Conservation (phyloP, 2,797 vertebrate species). For the Antennarius maculatus region DNA sequence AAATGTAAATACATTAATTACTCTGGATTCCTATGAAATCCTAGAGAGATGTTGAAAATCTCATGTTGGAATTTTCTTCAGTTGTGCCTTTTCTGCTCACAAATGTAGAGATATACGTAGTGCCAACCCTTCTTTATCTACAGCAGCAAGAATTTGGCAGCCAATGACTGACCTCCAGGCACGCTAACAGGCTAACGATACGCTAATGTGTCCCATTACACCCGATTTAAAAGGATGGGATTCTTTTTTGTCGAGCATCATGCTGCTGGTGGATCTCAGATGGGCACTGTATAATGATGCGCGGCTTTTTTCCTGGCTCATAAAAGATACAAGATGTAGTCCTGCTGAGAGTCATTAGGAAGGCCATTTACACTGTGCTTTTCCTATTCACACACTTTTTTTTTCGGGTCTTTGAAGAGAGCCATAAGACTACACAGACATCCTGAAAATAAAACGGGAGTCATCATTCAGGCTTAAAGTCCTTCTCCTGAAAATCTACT, state of each 20-base stretch:
- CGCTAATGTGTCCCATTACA: slow-evolving; percentile 86
- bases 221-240: slow-evolving; percentile 81
- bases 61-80: slow-evolving; percentile 20
- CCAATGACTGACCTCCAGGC: slow-evolving; percentile 78
- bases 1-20: slow-evolving; percentile 20
- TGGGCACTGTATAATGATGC: slow-evolving; percentile 80
- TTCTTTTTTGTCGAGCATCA: slow-evolving; percentile 81
- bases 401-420: slow-evolving; percentile 76
- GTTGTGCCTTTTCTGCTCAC: slow-evolving; percentile 55
- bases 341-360: slow-evolving; percentile 85
- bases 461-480: slow-evolving; percentile 49
- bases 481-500: slow-evolving; percentile 35
- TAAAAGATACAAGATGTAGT: slow-evolving; percentile 79
- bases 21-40: slow-evolving; percentile 22
- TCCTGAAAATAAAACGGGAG: slow-evolving; percentile 64
- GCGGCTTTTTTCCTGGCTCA: slow-evolving; percentile 79
- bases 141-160: slow-evolving; percentile 73
- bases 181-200: slow-evolving; percentile 81
- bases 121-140: slow-evolving; percentile 53
- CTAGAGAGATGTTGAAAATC: slow-evolving; percentile 19
- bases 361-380: slow-evolving; percentile 78
- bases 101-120: slow-evolving; percentile 66
- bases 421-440: slow-evolving; percentile 62
- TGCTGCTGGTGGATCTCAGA: slow-evolving; percentile 77
- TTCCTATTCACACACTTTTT: slow-evolving; percentile 76